Conservation (phyloP, 2,888 invertebrate genomes). For the Nemapogon koenigi region DNA sequence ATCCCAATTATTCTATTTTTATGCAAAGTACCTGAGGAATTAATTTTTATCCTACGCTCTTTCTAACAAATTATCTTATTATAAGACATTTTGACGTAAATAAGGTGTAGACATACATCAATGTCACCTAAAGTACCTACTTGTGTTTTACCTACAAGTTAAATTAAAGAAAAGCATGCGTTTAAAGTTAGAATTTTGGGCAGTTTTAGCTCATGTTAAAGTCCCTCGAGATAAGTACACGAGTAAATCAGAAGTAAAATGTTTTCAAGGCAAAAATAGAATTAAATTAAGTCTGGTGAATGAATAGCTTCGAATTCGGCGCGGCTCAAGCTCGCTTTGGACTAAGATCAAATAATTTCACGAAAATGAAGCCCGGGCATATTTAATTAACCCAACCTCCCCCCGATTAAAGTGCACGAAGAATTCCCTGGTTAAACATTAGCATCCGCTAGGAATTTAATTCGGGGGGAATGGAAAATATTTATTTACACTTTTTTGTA, state of each 20-base stretch:
- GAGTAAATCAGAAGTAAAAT: conserved; percentile 14
- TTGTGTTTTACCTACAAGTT: too few species aligned
- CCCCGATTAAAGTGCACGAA: conserved; percentile 52
- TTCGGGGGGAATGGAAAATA: conserved; percentile 43
- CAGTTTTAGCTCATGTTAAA: too few species aligned
- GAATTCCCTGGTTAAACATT: conserved; percentile 60
- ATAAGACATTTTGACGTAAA: too few species aligned
- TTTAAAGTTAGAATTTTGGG: too few species aligned
- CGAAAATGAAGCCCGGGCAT: conserved; percentile 54
- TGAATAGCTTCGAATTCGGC: conserved; percentile 39
- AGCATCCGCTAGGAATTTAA: conserved; percentile 57
- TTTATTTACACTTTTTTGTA: conserved; percentile 42
- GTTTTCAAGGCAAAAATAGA: conserved; percentile 35
- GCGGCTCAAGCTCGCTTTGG: conserved; percentile 25
- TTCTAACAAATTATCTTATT: too few species aligned
- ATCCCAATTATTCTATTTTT: too few species aligned
- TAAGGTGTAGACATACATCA: too few species aligned
- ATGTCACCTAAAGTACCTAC: too few species aligned
- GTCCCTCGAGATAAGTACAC: too few species aligned
- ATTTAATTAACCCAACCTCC: conserved; percentile 60
- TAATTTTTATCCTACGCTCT: too few species aligned
- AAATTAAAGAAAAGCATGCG: too few species aligned
- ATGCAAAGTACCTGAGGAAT: too few species aligned
- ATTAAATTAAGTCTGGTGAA: conserved; percentile 36
- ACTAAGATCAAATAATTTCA: conserved; percentile 58